Conservation (phyloP, 2,888 invertebrate species). For the Vesta saturnalis region DNA sequence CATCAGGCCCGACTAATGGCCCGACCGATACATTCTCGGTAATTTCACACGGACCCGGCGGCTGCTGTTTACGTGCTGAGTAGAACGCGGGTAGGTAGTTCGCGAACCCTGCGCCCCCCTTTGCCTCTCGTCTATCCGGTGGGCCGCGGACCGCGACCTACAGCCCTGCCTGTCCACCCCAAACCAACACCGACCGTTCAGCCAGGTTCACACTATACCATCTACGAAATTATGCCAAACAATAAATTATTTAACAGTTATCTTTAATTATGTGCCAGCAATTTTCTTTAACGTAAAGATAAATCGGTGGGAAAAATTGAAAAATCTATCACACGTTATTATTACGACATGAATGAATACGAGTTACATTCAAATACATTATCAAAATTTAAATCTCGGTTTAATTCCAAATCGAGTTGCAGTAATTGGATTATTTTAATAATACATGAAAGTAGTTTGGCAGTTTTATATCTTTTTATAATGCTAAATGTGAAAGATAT, state of each 20-base stretch:
- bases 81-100: slow-evolving; percentile 49
- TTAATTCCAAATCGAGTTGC: too few relatives aligned
- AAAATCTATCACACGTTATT: too few relatives aligned
- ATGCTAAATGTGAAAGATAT: too few relatives aligned
- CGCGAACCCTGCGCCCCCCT: slow-evolving; percentile 49
- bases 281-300: too few relatives aligned
- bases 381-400: too few relatives aligned
- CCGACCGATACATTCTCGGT: slow-evolving; percentile 50
- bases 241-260: slow-evolving; percentile 8
- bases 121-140: slow-evolving; percentile 40
- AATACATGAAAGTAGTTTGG: too few relatives aligned
- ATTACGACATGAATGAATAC: too few relatives aligned
- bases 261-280: too few relatives aligned
- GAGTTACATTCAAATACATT: too few relatives aligned
- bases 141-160: slow-evolving; percentile 53
- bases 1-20: slow-evolving; percentile 46
- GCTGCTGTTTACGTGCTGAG: slow-evolving; percentile 47
- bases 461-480: too few relatives aligned
- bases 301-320: too few relatives aligned
- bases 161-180: slow-evolving; percentile 51
- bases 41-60: slow-evolving; percentile 52
- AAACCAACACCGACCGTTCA: slow-evolving; percentile 45
- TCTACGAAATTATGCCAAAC: slow-evolving; percentile 35
- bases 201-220: slow-evolving; percentile 35
- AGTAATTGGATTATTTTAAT: too few relatives aligned